phyloP scores from a whole-genome alignment of 2,888 invertebrate species.

The Perizoma affinitatum region DNA sequence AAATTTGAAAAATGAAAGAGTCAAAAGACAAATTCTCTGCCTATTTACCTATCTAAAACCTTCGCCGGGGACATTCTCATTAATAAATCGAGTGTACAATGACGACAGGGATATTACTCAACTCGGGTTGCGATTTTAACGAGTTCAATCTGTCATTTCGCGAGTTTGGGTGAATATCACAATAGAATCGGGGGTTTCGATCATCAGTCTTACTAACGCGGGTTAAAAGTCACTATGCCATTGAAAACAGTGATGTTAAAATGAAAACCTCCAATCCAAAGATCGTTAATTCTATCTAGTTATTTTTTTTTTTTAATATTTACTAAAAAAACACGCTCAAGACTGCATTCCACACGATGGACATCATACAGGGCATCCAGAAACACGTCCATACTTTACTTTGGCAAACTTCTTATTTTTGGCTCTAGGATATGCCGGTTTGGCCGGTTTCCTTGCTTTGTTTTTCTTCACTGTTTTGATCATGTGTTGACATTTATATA shows the following conservation, averaged over 20 bases:
- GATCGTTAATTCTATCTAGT: too few relatives aligned
- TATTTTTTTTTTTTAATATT: too few relatives aligned
- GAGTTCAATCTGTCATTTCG: slow-evolving; percentile 31
- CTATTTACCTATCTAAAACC: slow-evolving; percentile 16
- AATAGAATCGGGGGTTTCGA: slow-evolving; percentile 13
- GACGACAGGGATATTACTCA: slow-evolving; percentile 32
- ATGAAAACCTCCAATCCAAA: too few relatives aligned
- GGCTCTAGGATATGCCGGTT: too few relatives aligned
- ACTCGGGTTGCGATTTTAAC: slow-evolving; percentile 30
- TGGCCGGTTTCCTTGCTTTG: too few relatives aligned
- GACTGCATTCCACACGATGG: too few relatives aligned
- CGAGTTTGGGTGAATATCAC: slow-evolving; percentile 14
- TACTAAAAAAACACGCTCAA: too few relatives aligned
- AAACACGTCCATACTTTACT: too few relatives aligned
- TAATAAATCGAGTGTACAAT: slow-evolving; percentile 34
- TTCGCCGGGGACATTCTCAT: slow-evolving; percentile 20
- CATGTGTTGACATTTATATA: too few relatives aligned
- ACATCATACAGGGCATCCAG: too few relatives aligned
- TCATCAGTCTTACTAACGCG: slow-evolving; percentile 9
- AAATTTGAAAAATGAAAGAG: neutral
- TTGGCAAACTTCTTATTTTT: too few relatives aligned
- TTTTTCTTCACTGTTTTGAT: too few relatives aligned
- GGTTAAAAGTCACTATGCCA: slow-evolving; percentile 1
- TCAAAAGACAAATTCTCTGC: slow-evolving; percentile 11
- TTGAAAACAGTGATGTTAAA: neutral